These are phyloP conservation scores for Tachuris rubrigastra DNA, from an alignment of 2,113 vertebrate genomes.

Conservation along the genomic window DNA sequence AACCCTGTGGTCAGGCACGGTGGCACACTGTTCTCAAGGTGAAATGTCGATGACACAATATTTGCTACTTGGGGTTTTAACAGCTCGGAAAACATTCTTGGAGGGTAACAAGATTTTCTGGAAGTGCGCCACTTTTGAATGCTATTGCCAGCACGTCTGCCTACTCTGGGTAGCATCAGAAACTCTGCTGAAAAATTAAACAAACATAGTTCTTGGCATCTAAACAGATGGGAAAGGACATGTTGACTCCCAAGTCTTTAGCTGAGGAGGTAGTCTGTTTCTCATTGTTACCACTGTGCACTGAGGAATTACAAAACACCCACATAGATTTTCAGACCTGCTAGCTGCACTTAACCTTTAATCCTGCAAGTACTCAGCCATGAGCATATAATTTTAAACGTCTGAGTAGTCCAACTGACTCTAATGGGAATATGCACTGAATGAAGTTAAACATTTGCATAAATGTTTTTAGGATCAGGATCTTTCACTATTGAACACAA, in stretches of 20 bases:
- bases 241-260: constrained; percentile 57
- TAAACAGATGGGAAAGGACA: constrained; percentile 67
- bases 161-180: constrained; percentile 68
- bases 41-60: not conserved
- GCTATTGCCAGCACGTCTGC: constrained; percentile 50
- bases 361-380: constrained; percentile 57
- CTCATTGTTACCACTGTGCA: constrained; percentile 58
- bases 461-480: not conserved
- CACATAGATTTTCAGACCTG: constrained; percentile 61
- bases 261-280: constrained; percentile 52
- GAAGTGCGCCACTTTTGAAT: constrained; percentile 35
- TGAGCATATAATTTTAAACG: constrained; percentile 47
- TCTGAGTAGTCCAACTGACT: constrained; percentile 42
- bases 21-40: not conserved
- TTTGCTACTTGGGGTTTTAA: constrained; percentile 25
- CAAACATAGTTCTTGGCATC: constrained; percentile 65
- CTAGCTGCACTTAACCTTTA: constrained; percentile 69
- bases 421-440: not conserved
- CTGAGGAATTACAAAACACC: constrained; percentile 54
- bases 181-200: constrained; percentile 66
- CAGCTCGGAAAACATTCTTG: constrained; percentile 9
- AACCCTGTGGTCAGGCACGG: not conserved
- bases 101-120: constrained; percentile 54
- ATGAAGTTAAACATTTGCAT: constrained; percentile 56
- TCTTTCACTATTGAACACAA: not conserved